These are phyloP conservation scores for Anneissia japonica DNA, from an alignment of 35 echinoderm and acorn worm genomes.

Conservation along the genomic window DNA sequence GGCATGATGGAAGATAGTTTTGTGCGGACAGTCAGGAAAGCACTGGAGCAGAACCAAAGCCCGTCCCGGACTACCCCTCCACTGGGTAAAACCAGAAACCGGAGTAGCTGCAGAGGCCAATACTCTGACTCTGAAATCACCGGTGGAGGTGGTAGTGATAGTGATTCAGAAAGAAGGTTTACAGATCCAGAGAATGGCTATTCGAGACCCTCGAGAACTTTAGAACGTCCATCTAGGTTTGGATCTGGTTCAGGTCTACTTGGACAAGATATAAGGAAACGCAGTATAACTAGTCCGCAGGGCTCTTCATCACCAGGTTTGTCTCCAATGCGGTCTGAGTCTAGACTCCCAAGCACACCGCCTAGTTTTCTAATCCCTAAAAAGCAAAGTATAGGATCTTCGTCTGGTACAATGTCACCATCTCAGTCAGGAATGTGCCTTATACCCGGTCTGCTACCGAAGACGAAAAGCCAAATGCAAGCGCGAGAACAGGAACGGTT, in stretches of 20 bases:
- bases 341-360: slow-evolving; percentile 56
- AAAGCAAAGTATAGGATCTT: slow-evolving; percentile 42
- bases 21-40: slow-evolving; percentile 44
- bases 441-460: slow-evolving; percentile 61
- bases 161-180: neutral
- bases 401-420: slow-evolving; percentile 57
- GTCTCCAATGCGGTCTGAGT: slow-evolving; percentile 23
- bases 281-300: neutral
- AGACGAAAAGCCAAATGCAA: slow-evolving; percentile 77
- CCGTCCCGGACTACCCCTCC: neutral
- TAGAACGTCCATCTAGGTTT: neutral
- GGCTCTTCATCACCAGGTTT: neutral
- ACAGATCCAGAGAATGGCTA: neutral
- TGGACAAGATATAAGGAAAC: neutral
- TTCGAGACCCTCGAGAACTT: neutral
- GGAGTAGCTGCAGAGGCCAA: neutral
- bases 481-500: neutral
- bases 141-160: neutral
- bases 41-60: slow-evolving; percentile 20
- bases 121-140: neutral
- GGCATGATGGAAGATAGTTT: neutral
- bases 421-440: slow-evolving; percentile 49
- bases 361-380: slow-evolving; percentile 77
- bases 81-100: neutral
- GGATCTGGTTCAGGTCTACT: neutral